Base-by-base conservation (phyloP, 2,797 vertebrate species). In the Betta splendens region DNA sequence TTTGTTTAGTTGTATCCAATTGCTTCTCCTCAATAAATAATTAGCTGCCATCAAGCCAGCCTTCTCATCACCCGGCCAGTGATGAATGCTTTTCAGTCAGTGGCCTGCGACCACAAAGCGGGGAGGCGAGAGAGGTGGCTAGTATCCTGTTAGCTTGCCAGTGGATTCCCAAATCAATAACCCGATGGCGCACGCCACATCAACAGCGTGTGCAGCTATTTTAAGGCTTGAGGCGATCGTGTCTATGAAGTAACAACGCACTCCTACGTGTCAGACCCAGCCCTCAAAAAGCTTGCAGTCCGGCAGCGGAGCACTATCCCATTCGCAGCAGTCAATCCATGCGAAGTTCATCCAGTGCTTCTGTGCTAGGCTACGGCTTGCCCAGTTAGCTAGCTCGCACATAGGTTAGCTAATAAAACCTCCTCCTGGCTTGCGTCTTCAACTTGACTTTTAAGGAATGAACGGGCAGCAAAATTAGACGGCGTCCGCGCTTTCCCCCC, bases 101-200 rank as follows among this genome's bases (percentile, higher is more conserved):
- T 88, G 92, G 91, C 91, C 91, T 90, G 81, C 54, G 15, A 81
- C 83, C 89, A 91, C 87, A 89, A 89, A 92, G 87, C 84, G 44
- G 58, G 85, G 73, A 8, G 58, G 63, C 20, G 69, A 77, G 73
- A 85, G 45, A 84, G 79, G 79, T 64, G 79, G 88, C 88, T 89
- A 89, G 83, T 87, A 77, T 81, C 75, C 83, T 79, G 85, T 85
- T 89, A 89, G 86, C 86, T 84, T 62, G 60, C 63, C 70, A 75
- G 59, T 50, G 54, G 55, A n/a, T 40, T 55, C 62, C 62, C 64
- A 54, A 54, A 86, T 88, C 86, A 86, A 89, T 88, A 83, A 75
- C 55, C 80, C 45, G 79, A 77, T 65, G 61, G 75, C 63, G 70
- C 59, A 72, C 77, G 64, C 66, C 65, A 36, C 78, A 71, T 64